Evolutionary conservation across 2,113 vertebrate genomes (phyloP), one percentile per base, ranked within the genome.

Genomic region (Podarcis raffonei): DNA sequence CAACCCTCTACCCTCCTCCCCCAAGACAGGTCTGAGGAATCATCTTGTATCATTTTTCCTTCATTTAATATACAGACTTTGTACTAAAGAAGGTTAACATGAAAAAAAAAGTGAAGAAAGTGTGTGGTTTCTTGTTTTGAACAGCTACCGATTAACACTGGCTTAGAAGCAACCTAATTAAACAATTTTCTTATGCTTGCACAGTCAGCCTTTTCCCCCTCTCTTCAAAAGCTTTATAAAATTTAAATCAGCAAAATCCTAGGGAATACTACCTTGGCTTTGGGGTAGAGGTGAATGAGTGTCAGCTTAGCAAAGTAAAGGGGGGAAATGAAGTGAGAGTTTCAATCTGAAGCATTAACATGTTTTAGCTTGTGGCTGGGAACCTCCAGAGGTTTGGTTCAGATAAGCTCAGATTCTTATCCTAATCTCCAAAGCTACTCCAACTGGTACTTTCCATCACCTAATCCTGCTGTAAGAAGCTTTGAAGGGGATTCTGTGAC

Each of bases 201-300:
- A 89, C 69, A n/a, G 22, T 89, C 86, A 77, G 68, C 11, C 79
- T 78, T 39, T 53, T 0, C 32, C 11, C 2, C 30, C 22, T 65
- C 11, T 88, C 71, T 93, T 93, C 66, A 87, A 94, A 92, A 85
- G 68, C 74, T 86, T 89, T 93, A n/a, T 59, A 89, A 91, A 89
- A 93, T 91, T 86, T 81, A 93, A 91, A 94, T 92, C 30, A 53
- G 27, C 66, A 90, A 71, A 93, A 92, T 89, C 76, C 81, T 1
- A 1, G 72, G 79, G 81, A 92, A 87, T 93, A 35, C 37, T 89
- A 83, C 83, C 27, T 81, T 90, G 89, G 48, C 76, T 90, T 91
- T 88, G 76, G 84, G 78, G 72, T 90, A 48, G 88, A 92, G 83
- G 88, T 89, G 77, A 93, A 81, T 4, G 48, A 90, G 80, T 71